A percentile compares a stretch with the other conserved stretches of the same genome.
Conservation (phyloP, 2,888 invertebrate species). For the Torymus texanus region DNA sequence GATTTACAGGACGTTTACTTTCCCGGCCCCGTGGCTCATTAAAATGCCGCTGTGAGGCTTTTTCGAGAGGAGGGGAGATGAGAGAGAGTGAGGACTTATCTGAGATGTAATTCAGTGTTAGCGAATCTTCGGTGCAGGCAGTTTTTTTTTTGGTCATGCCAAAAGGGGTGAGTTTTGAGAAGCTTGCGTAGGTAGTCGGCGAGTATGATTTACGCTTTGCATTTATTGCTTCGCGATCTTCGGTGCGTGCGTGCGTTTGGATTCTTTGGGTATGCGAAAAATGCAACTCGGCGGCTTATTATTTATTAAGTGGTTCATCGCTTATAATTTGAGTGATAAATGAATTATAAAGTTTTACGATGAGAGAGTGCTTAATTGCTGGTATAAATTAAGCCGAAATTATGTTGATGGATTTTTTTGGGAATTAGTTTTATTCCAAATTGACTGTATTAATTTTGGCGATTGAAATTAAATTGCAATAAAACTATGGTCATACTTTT, state of each 20-base stretch:
- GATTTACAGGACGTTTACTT: slow-evolving; percentile 72
- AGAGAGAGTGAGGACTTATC: neutral
- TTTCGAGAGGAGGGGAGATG: neutral
- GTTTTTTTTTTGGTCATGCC: too few species aligned
- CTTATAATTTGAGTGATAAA: neutral
- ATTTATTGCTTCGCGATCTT: neutral
- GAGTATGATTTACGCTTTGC: neutral
- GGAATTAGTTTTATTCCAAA: too few species aligned
- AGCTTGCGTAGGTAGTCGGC: neutral
- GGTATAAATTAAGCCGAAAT: too few species aligned
- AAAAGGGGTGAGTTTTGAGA: slow-evolving; percentile 10
- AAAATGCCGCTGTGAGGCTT: slow-evolving; percentile 67
- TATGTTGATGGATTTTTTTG: too few species aligned
- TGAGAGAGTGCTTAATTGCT: too few species aligned
- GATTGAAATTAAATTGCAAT: too few species aligned
- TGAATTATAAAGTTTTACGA: too few species aligned
- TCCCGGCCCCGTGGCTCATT: slow-evolving; percentile 70
- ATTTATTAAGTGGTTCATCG: too few species aligned
- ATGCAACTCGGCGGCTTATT: neutral
- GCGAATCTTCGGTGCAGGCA: slow-evolving; percentile 32
- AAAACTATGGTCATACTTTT: too few species aligned
- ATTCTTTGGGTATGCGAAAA: neutral
- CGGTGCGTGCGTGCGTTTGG: too few species aligned
- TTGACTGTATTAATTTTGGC: too few species aligned
- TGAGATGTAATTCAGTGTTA: slow-evolving; percentile 28